Percentiles rank a stretch among this genome's conserved stretches.
Conservation (phyloP, 2,888 invertebrate genomes). For the Hemicrepidius hirtus region DNA sequence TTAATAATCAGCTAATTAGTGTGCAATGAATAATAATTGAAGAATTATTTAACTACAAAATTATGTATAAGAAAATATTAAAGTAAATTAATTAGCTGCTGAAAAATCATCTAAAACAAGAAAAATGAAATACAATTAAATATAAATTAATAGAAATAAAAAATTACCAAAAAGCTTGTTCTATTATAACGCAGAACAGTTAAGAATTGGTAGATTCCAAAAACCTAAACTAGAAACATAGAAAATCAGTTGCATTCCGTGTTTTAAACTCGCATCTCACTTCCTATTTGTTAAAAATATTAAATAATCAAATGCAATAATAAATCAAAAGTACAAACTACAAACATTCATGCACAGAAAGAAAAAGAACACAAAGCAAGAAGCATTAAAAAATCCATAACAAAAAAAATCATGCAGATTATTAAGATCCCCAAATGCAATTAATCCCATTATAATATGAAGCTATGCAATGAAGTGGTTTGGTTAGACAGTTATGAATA, state of each 20-base stretch:
- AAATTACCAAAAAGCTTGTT: not conserved
- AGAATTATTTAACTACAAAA: slow-evolving; percentile 41
- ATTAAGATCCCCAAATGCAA: slow-evolving; percentile 43
- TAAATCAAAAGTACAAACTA: not conserved
- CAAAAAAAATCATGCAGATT: slow-evolving; percentile 30
- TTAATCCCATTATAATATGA: slow-evolving; percentile 60
- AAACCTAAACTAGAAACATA: too few relatives aligned
- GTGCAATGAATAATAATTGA: slow-evolving; percentile 55
- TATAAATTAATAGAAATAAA: slow-evolving; percentile 13
- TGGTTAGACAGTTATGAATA: slow-evolving; percentile 63
- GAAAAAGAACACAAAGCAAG: slow-evolving; percentile 41
- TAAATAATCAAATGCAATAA: slow-evolving; percentile 18
- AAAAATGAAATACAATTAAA: slow-evolving; percentile 29
- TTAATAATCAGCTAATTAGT: slow-evolving; percentile 62
- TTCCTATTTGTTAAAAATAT: too few relatives aligned
- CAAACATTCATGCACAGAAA: slow-evolving; percentile 19
- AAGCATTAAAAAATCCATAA: slow-evolving; percentile 35
- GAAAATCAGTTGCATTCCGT: too few relatives aligned
- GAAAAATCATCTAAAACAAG: slow-evolving; percentile 35
- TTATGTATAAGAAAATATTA: slow-evolving; percentile 6
- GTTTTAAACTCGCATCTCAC: too few relatives aligned
- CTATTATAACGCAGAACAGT: not conserved
- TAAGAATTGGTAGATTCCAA: not conserved
- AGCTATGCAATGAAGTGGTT: slow-evolving; percentile 70
- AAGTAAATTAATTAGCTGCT: slow-evolving; percentile 31